phyloP scores from a whole-genome alignment of 2,888 invertebrate species.

The Patella caerulea region DNA sequence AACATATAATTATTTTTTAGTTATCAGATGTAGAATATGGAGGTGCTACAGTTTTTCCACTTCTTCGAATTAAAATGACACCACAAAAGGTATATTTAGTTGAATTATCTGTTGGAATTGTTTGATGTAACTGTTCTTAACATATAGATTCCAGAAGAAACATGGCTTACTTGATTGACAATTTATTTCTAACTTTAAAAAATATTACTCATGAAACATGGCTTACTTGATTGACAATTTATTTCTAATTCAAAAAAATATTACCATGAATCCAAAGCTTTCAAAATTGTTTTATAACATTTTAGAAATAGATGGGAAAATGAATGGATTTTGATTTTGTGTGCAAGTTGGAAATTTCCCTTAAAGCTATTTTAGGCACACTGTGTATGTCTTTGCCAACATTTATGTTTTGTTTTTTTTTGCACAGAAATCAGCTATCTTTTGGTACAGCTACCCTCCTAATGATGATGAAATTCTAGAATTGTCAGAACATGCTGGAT shows the following conservation, averaged over 20 bases:
- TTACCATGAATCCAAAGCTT: too few species aligned
- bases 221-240: too few species aligned
- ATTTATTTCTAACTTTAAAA: too few species aligned
- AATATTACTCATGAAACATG: too few species aligned
- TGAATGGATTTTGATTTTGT: too few species aligned
- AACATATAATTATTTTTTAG: constrained; percentile 30
- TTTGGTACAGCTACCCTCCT: constrained; percentile 61
- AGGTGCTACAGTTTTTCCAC: constrained; percentile 50
- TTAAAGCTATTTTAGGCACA: neutral
- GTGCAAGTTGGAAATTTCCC: neutral
- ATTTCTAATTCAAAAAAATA: too few species aligned
- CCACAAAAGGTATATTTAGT: constrained; percentile 44
- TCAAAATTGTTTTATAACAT: too few species aligned
- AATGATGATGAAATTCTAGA: constrained; percentile 43
- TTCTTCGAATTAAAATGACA: constrained; percentile 39
- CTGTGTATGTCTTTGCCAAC: neutral
- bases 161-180: too few species aligned
- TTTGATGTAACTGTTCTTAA: too few species aligned
- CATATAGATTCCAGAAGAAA: too few species aligned
- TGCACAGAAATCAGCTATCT: constrained; percentile 54
- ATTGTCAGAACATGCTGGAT: constrained; percentile 56
- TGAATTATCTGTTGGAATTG: neutral
- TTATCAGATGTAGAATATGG: constrained; percentile 47
- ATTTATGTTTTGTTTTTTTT: constrained; percentile 9
- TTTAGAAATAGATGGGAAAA: too few species aligned